phyloP scores from a whole-genome alignment of 1,140 invertebrate species.

The Drosophila bocki region DNA sequence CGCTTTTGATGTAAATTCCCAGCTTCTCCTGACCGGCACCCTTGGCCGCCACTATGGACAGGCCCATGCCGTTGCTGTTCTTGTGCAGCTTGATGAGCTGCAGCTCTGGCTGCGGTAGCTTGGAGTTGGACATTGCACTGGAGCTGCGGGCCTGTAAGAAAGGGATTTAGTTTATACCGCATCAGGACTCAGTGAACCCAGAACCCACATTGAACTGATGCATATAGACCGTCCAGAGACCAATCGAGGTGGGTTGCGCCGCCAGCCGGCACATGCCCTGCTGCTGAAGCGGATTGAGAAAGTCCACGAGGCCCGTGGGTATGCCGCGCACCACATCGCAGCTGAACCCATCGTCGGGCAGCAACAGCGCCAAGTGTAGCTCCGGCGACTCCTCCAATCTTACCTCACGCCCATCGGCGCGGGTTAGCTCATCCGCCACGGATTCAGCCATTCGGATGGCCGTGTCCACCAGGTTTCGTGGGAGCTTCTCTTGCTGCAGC shows the following conservation, averaged over 20 bases:
- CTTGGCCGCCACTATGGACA: constrained; percentile 97
- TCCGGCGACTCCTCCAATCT: constrained; percentile 93
- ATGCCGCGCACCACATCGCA: constrained; percentile 97
- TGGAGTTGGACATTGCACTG: constrained; percentile 85
- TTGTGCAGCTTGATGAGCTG: constrained; percentile 96
- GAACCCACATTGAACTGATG: constrained; percentile 86
- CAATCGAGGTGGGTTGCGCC: constrained; percentile 94
- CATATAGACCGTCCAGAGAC: constrained; percentile 98
- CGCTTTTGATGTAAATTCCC: constrained; percentile 99
- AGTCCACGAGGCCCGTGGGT: constrained; percentile 96
- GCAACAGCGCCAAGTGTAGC: constrained; percentile 94
- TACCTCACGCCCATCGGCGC: constrained; percentile 95
- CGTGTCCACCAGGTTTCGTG: constrained; percentile 87
- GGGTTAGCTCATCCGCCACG: constrained; percentile 95
- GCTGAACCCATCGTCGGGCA: constrained; percentile 99
- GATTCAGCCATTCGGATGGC: constrained; percentile 93
- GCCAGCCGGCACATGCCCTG: constrained; percentile 95
- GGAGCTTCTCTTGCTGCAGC: constrained; percentile 89
- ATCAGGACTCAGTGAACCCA: no score
- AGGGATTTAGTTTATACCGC: not conserved
- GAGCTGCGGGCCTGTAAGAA: constrained; percentile 87
- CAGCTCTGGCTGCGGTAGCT: constrained; percentile 87
- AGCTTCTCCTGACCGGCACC: constrained; percentile 90
- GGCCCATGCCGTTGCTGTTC: constrained; percentile 95
- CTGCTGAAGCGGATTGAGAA: constrained; percentile 94